Base-by-base conservation (phyloP, 2,888 invertebrate genomes). In the Nymphalis c-album region DNA sequence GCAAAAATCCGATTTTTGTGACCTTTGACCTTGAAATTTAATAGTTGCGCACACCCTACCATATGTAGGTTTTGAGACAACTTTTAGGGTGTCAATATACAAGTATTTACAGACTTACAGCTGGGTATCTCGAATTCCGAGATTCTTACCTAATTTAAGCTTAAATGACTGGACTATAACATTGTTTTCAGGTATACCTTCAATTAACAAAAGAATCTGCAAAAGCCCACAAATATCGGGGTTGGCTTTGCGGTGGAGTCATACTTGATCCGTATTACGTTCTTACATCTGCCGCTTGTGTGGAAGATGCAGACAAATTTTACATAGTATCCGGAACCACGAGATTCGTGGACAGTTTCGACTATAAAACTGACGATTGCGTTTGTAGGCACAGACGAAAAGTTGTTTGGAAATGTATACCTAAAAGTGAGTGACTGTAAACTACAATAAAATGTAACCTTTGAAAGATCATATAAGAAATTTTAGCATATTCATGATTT, bases 331-430 rank as follows among this genome's bases (percentile, higher is more conserved):
- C 88, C 17, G 91, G 91, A 5, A 92, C 91, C 8, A 86, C 86
- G 1, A 87, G 84, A 69, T 91, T 85, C 63, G 81, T 91, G 0
- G 91, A 90, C 71, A 90, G 90, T 71, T 86, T 87, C 67, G 90
- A 91, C 69, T 90, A 87, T 57, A 91, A 90, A 69, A 75, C 50
- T 1, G 81, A 91, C 64, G 79, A 87, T 0, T 92, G 91, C 68
- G 87, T 88, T 7, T 89, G 90, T 74, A 86, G 88, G 58, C 84
- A 90, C 73, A 77, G 91, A 3, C 81, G 91, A 4, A 84, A 78
- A 70, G 91, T 91, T 22, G 85, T 92, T 1, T 92, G 91, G 91
- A 91, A 91, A 73, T 92, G 91, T 79, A 86, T 91, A 48, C 91
- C 91, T 16, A 91, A 91, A 70, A 91, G 91, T 91, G 81, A 85